Evolutionary conservation across 2,113 vertebrate species (phyloP), one percentile per base, ranked within the genome.

Genomic region (Sakesphorus luctuosus): DNA sequence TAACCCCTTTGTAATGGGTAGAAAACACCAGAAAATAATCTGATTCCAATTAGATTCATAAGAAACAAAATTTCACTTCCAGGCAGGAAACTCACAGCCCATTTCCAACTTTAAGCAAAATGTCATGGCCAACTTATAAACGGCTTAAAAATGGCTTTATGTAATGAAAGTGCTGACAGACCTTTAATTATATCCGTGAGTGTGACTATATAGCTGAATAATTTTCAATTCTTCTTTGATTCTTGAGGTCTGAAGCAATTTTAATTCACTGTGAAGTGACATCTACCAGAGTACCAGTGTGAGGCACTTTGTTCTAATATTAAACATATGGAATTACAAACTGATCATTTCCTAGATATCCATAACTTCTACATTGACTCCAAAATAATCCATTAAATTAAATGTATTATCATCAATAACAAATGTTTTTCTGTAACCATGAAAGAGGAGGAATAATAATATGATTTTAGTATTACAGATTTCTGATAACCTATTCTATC

Each of bases 221-320:
- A 93, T 89, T 85, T 92, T 94, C 69, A 91, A 89, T 93, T 88
- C 76, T 80, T 91, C 86, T 93, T 96, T 96, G 84, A 93, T 94
- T 94, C 81, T 94, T 95, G 77, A 92, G 71, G 95, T 93, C 81
- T 91, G 63, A 94, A 92, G 62, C 12, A 95, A 94, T 89, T 94
- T 96, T 95, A 94, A 94, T 96, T 93, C 78, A 87, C 93, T 97
- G 95, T 96, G 95, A 96, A 94, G 81, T 93, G 92, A 97, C 91
- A 97, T 95, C 77, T 94, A 95, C 92, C 96, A 96, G 95, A 94
- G 61, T 92, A 84, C 77, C 55, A 85, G 19, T 67, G 67, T 76
- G 49, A 84, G 62, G 9, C 58, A 94, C 50, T 94, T 96, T 84
- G 38, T 87, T 93, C 82, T 96, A 96, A 94, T 94, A 96, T 89